These are phyloP conservation scores for Cnemophilus loriae DNA, from an alignment of 2,113 vertebrate genomes.

Conservation along the genomic window DNA sequence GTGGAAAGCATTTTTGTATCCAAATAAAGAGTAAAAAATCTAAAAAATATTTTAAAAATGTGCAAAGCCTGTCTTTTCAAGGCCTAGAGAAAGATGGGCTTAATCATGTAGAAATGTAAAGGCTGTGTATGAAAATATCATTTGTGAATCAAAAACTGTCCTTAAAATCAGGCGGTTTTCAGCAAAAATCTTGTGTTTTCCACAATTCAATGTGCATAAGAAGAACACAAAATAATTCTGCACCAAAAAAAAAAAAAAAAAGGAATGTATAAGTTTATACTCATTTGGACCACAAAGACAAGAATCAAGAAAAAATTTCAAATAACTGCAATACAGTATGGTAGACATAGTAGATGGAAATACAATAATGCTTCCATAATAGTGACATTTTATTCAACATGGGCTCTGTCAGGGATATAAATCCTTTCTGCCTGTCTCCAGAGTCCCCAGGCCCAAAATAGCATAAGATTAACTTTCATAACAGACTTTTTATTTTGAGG, in stretches of 20 bases:
- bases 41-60: not conserved
- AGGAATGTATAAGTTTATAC: not conserved
- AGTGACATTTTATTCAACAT: not conserved
- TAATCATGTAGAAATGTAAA: not conserved
- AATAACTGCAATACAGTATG: not conserved
- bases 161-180: not conserved
- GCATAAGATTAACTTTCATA: not conserved
- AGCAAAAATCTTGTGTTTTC: not conserved
- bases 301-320: not conserved
- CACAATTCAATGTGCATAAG: not conserved
- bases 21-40: not conserved
- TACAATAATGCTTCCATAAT: not conserved
- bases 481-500: not conserved
- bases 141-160: fast-evolving
- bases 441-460: not conserved
- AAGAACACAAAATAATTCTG: not conserved
- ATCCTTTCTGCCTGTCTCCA: not conserved
- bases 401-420: not conserved
- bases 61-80: not conserved
- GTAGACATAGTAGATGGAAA: not conserved
- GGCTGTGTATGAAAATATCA: not conserved
- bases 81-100: fast-evolving
- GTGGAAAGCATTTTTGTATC: not conserved
- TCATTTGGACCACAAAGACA: not conserved
- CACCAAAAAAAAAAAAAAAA: not conserved